Percentiles rank a stretch among this genome's conserved stretches.
Conservation (phyloP, 2,113 vertebrate genomes). For the Eidolon helvum region DNA sequence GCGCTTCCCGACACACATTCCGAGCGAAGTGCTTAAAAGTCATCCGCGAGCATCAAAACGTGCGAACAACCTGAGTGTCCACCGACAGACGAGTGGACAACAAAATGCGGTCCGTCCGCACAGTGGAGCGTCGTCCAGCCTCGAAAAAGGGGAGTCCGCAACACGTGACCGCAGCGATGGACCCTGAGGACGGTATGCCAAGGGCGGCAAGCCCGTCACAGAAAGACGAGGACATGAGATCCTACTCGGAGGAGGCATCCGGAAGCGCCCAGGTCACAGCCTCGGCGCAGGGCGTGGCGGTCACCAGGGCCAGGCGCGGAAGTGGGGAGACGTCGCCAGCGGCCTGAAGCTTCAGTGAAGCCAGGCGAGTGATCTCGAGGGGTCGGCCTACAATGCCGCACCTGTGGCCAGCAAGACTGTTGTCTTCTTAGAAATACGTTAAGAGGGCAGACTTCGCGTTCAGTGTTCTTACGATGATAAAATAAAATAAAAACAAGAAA, state of each 20-base stretch:
- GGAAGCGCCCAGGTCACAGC: rapidly evolving
- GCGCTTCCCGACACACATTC: neutral
- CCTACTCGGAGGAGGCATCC: rapidly evolving
- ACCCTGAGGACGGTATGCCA: neutral
- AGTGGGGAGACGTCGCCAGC: rapidly evolving
- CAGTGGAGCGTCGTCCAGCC: neutral
- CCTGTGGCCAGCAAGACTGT: too few species aligned
- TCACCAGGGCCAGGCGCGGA: rapidly evolving
- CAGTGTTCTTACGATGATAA: rapidly evolving
- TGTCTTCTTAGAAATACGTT: too few species aligned
- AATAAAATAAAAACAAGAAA: neutral
- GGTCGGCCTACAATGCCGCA: rapidly evolving
- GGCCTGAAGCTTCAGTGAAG: neutral
- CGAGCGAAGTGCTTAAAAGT: neutral
- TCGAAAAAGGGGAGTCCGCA: too few species aligned
- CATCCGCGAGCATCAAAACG: neutral
- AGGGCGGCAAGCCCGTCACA: neutral
- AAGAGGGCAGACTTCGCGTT: neutral
- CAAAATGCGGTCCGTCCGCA: neutral
- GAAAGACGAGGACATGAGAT: neutral
- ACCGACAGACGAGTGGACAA: neutral
- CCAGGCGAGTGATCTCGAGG: neutral
- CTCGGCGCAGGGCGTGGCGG: neutral
- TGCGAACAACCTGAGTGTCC: neutral
- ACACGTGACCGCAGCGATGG: rapidly evolving